Base-by-base conservation (phyloP, 1,140 invertebrate genomes). In the Platyura marginata region DNA sequence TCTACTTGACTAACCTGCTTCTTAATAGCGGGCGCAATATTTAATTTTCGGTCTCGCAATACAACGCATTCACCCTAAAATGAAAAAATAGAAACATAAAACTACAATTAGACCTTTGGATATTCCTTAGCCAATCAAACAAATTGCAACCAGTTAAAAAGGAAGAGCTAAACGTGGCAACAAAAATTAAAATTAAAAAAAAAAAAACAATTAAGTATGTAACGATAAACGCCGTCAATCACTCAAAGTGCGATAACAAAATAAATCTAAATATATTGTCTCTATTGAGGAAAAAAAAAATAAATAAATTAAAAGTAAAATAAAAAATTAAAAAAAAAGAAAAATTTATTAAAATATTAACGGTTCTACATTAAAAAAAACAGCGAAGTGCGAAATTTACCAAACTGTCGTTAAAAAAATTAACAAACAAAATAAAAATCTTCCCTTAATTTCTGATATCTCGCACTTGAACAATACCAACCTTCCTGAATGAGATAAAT, bases 21-120 rank as follows among this genome's bases (percentile, higher is more conserved):
- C 54, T 85, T 83, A 46, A 89, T 82, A 46, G 86, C 85, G 47
- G 85, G 82, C n/a, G 85, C 86, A 60, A 90, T 86, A 56, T 90
- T 90, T 41, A 90, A 61, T 61, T 86, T 86, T 50, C 83, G 69
- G 55, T 88, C 82, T 56, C 80, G 75, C 47, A 88, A 68, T 32
- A 86, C 70, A 47, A 84, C 71, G 56, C 77, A 75, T 47, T 82
- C 78, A 38, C 72, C 67, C 75, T 81, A 56, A 44, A 67, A 67
- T n/a, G n/a, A n/a, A n/a, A n/a, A n/a, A n/a, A n/a, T n/a, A n/a
- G n/a, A n/a, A n/a, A n/a, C n/a, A n/a, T n/a, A n/a, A n/a, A n/a
- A n/a, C n/a, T n/a, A n/a, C n/a, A n/a, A n/a, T n/a, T n/a, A n/a
- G n/a, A n/a, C n/a, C n/a, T n/a, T n/a, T n/a, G n/a, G n/a, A n/a